These are phyloP conservation scores for Argyresthia goedartella DNA, from an alignment of 2,888 invertebrate species.

Conservation along the genomic window DNA sequence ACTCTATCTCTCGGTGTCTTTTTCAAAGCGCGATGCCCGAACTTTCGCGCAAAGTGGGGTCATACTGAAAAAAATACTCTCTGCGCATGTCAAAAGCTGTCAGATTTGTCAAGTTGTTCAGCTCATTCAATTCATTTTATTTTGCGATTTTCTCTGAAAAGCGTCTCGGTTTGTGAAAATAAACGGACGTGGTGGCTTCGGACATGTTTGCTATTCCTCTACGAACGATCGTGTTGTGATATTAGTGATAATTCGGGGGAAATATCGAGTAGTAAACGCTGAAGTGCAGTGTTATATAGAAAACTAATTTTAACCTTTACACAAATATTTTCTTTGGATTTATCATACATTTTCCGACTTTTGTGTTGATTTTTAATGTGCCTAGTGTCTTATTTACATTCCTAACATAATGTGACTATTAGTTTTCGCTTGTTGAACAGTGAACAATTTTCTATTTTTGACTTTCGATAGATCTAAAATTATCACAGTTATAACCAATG, in stretches of 20 bases:
- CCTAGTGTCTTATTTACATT: conserved; percentile 30
- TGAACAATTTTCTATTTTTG: conserved; percentile 54
- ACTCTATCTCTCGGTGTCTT: too few relatives aligned
- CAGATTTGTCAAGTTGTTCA: conserved; percentile 36
- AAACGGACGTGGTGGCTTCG: conserved; percentile 35
- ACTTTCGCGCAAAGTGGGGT: too few relatives aligned
- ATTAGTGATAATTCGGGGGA: background rate
- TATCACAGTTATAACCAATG: conserved; percentile 22
- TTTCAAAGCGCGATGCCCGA: too few relatives aligned
- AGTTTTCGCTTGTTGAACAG: conserved; percentile 26
- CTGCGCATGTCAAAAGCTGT: conserved; percentile 59
- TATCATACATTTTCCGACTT: conserved; percentile 31
- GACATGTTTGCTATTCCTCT: conserved; percentile 34
- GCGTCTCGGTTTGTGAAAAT: conserved; percentile 46
- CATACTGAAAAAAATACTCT: too few relatives aligned
- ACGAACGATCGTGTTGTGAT: conserved; percentile 30
- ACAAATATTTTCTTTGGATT: conserved; percentile 21
- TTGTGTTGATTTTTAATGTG: conserved; percentile 20
- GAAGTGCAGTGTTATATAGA: conserved; percentile 20
- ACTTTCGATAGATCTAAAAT: conserved; percentile 48
- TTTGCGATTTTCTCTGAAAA: conserved; percentile 48
- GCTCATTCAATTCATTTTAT: conserved; percentile 37
- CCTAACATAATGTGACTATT: conserved; percentile 38
- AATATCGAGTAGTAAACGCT: conserved; percentile 24
- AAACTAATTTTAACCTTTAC: background rate